phyloP scores from a whole-genome alignment of 2,888 invertebrate species.

The Trichopria drosophilae region DNA sequence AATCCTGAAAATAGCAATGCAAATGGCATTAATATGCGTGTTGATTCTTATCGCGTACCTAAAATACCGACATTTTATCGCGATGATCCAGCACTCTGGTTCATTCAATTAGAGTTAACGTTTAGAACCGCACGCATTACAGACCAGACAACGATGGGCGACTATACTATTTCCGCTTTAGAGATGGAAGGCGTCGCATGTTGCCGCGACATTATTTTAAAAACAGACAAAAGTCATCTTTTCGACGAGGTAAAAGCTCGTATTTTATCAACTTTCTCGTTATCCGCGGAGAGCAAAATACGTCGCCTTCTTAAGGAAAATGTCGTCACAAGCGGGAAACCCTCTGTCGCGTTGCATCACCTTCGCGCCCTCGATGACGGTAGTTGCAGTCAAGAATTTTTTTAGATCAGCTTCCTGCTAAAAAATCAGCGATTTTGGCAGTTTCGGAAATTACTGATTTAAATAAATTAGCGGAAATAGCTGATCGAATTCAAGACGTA shows the following conservation, averaged over 20 bases:
- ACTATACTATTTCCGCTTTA: background rate
- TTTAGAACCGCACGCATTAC: background rate
- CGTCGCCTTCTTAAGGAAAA: conserved; percentile 4
- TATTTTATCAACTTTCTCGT: background rate
- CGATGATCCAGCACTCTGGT: background rate
- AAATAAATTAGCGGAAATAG: conserved; percentile 13
- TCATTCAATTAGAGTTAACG: background rate
- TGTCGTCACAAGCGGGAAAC: conserved; percentile 2
- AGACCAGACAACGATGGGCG: background rate
- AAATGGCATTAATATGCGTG: too few relatives aligned
- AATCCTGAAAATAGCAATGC: too few relatives aligned
- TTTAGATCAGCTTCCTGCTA: conserved; percentile 18
- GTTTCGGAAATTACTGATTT: too few relatives aligned
- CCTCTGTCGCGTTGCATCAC: conserved; percentile 1
- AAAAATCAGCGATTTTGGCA: conserved; percentile 10
- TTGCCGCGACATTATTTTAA: too few relatives aligned
- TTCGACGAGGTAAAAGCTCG: background rate
- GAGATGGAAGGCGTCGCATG: background rate
- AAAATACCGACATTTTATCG: too few relatives aligned
- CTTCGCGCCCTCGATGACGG: conserved; percentile 1
- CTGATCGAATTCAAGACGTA: conserved; percentile 3
- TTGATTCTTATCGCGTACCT: too few relatives aligned
- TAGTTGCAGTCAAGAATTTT: conserved; percentile 5
- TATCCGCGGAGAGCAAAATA: background rate
- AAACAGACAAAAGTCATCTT: too few relatives aligned